These are phyloP conservation scores for Euspilapteryx auroguttella DNA, from an alignment of 2,888 invertebrate genomes.

Conservation along the genomic window DNA sequence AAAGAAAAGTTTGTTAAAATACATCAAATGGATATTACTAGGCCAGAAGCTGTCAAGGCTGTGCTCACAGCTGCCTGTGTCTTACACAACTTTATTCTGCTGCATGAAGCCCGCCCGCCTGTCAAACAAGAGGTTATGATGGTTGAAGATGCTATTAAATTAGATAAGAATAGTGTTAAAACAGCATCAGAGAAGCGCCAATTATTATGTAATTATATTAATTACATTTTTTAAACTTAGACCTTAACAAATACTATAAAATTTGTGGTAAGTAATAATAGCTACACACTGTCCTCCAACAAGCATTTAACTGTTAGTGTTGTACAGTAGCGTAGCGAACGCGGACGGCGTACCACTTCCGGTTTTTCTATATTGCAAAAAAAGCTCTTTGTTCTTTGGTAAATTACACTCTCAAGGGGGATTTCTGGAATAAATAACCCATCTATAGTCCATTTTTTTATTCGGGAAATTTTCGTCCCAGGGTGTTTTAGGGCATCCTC, in stretches of 20 bases:
- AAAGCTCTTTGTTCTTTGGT: no score
- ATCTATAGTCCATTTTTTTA: no score
- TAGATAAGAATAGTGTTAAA: constrained; percentile 34
- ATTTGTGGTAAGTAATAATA: no score
- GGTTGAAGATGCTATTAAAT: constrained; percentile 34
- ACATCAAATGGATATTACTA: constrained; percentile 29
- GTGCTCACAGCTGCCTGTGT: constrained; percentile 37
- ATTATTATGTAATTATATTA: constrained; percentile 47
- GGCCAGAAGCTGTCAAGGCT: constrained; percentile 23
- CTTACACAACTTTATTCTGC: constrained; percentile 40
- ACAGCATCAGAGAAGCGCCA: constrained; percentile 40
- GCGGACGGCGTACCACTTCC: no score
- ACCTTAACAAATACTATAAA: no score
- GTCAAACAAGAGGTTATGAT: constrained; percentile 32
- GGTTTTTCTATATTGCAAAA: no score
- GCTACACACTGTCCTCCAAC: constrained; percentile 4
- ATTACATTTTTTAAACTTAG: constrained; percentile 13
- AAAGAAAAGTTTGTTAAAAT: constrained; percentile 36
- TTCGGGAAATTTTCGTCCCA: no score
- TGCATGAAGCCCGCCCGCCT: constrained; percentile 34
- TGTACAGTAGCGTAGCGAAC: no score
- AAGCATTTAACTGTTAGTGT: constrained; percentile 12
- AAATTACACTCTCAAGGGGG: no score
- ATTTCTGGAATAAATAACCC: no score
- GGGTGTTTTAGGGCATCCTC: no score